Base-by-base conservation (phyloP, 2,113 vertebrate species). In the Apus apus region DNA sequence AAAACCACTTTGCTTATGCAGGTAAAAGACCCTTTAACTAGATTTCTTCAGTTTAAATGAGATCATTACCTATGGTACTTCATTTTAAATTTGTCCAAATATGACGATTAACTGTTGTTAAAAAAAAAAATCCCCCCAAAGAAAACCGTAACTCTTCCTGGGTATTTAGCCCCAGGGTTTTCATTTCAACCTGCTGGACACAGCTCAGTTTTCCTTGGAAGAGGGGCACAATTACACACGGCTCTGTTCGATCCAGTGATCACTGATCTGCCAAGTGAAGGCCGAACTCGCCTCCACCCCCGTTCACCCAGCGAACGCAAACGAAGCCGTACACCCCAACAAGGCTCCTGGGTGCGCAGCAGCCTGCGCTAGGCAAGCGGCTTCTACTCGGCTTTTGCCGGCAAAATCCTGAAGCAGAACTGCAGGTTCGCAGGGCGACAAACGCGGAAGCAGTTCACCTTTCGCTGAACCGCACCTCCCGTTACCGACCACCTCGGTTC, bases 251-350 rank as follows among this genome's bases (percentile, higher is more conserved):
- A 68, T 29, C 26, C 54, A 13, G 25, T 7, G n/a, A 64, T 36
- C n/a, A 58, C n/a, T 14, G 6, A 58, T 61, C 7, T 60, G 32
- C 22, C 22, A 1, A 6, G 20, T 43, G 9, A 43, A n/a, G 20
- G 54, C 3, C 1, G 66, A 60, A 43, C 29, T 21, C 8, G 17
- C 76, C 19, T 22, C 27, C 43, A 27, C 36, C 27, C 14, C 2
- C 71, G 5, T 0, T 5, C 9, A 7, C 7, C 2, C 7, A 18
- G 51, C 3, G 5, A 38, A 46, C 1, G 2, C 25, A 5, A 13
- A 15, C 0, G 14, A 26, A 0, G 5, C 48, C 1, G 5, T 8
- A 20, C 5, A 46, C 9, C 20, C 40, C 53, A 6, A 23, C 6
- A 15, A 8, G 9, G 16, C 57, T 12, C 74, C 18, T 8, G 9